Conservation (phyloP, 92 coral and sea anemone genomes). For the Epizoanthus illoricatus region DNA sequence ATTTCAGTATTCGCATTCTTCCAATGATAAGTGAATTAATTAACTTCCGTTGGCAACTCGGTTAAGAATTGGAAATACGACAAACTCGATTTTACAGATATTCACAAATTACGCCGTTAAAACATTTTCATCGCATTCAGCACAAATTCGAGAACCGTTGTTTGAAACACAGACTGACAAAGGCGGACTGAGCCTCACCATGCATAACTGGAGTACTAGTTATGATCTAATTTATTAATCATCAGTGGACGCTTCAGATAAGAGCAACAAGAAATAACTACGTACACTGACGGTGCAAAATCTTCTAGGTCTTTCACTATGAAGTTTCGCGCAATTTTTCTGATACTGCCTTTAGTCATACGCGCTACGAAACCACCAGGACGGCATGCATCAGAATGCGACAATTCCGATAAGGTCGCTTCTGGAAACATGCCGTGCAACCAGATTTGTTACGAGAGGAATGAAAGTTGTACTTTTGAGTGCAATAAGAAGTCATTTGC, state of each 20-base stretch:
- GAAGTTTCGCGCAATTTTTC: background rate
- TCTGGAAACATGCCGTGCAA: conserved; percentile 21
- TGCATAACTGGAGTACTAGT: too few species aligned
- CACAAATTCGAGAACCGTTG: background rate
- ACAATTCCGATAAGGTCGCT: background rate
- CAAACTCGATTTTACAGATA: background rate
- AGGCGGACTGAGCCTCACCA: background rate
- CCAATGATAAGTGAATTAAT: background rate
- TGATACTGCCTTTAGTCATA: background rate
- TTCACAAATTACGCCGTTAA: background rate
- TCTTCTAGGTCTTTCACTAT: background rate
- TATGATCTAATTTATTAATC: background rate
- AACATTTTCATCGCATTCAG: background rate
- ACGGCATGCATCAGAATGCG: background rate
- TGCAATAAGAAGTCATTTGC: conserved; percentile 28
- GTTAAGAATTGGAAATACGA: background rate
- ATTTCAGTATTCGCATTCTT: background rate
- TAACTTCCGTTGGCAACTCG: background rate
- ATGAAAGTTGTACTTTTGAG: background rate
- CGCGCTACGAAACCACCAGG: background rate
- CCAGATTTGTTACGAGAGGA: conserved; percentile 21
- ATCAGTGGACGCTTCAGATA: too few species aligned
- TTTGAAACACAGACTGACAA: background rate
- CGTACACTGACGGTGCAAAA: too few species aligned
- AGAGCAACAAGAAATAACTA: background rate